Percentiles rank a stretch among this genome's conserved stretches.
Evolutionary conservation across 1,140 invertebrate species (phyloP).

Genomic region (Venustaconcha ellipsiformis): DNA sequence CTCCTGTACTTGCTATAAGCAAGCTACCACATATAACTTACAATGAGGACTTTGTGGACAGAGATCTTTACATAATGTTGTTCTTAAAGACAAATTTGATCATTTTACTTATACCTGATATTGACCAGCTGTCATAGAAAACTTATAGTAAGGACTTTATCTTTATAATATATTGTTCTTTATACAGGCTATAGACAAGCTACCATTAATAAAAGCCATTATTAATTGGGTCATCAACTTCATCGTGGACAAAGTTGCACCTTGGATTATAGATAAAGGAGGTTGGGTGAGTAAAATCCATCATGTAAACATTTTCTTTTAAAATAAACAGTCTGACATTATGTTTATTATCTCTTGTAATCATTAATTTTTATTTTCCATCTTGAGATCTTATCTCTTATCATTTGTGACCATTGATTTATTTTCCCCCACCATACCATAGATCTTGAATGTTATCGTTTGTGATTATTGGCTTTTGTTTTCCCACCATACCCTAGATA

Average conservation of each 20-base stretch:
- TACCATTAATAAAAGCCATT: conserved; percentile 63
- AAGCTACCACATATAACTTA: not conserved
- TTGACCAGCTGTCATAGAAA: not conserved
- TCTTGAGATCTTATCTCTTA: too few species aligned
- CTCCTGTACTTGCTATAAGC: too few species aligned
- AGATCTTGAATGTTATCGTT: too few species aligned
- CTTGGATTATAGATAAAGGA: conserved; percentile 66
- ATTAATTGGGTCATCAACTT: conserved; percentile 66
- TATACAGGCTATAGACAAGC: conserved; percentile 62
- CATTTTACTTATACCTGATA: not conserved
- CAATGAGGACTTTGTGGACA: not conserved
- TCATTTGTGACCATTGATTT: too few species aligned
- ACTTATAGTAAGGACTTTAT: not conserved
- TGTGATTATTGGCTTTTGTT: too few species aligned
- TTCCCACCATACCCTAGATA: too few species aligned
- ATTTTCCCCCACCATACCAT: too few species aligned
- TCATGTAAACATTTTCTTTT: not conserved
- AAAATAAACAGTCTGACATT: too few species aligned
- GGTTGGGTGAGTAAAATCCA: conserved; percentile 65
- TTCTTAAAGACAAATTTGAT: not conserved
- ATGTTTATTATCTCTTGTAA: too few species aligned
- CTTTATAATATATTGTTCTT: conserved; percentile 15
- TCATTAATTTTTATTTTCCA: too few species aligned
- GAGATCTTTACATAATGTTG: not conserved
- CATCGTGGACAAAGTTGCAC: conserved; percentile 64